phyloP scores from a whole-genome alignment of 92 coral and sea anemone species.

The Umimayanthus kanabou region DNA sequence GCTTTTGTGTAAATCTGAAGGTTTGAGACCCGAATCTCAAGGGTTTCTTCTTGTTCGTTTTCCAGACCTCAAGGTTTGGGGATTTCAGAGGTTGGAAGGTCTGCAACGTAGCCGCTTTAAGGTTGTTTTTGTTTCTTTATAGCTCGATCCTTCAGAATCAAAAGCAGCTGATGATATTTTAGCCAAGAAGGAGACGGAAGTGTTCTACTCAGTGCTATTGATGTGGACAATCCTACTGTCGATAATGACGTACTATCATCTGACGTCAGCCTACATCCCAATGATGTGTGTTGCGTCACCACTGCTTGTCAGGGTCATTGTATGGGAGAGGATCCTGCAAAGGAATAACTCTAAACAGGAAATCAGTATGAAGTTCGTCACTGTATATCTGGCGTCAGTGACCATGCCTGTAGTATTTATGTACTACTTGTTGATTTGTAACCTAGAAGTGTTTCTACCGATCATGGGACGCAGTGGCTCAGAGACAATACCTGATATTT shows the following conservation, averaged over 20 bases:
- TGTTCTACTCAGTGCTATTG: slow-evolving; percentile 77
- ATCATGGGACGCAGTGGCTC: slow-evolving; percentile 92
- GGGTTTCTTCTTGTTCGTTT: too few relatives aligned
- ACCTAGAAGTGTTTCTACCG: slow-evolving; percentile 78
- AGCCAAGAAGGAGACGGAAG: slow-evolving; percentile 65
- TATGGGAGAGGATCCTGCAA: slow-evolving; percentile 78
- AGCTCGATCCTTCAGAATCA: slow-evolving; percentile 2
- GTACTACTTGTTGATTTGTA: slow-evolving; percentile 57
- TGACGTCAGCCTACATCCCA: slow-evolving; percentile 91
- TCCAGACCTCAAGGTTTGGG: too few relatives aligned
- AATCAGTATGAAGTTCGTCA: slow-evolving; percentile 48
- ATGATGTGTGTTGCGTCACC: slow-evolving; percentile 78
- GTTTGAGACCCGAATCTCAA: too few relatives aligned
- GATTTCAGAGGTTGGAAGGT: too few relatives aligned
- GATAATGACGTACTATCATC: slow-evolving; percentile 73
- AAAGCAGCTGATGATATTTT: slow-evolving; percentile 16
- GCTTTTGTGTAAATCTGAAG: too few relatives aligned
- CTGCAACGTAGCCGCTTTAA: too few relatives aligned
- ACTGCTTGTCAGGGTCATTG: slow-evolving; percentile 65
- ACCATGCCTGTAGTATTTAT: slow-evolving; percentile 66
- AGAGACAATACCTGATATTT: slow-evolving; percentile 75
- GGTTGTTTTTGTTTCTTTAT: not conserved
- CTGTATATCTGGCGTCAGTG: slow-evolving; percentile 56
- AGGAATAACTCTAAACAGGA: slow-evolving; percentile 17
- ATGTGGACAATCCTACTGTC: slow-evolving; percentile 82